Percentiles rank a stretch among this genome's conserved stretches.
Conservation (phyloP, 2,113 vertebrate species). For the Dissostichus mawsoni region DNA sequence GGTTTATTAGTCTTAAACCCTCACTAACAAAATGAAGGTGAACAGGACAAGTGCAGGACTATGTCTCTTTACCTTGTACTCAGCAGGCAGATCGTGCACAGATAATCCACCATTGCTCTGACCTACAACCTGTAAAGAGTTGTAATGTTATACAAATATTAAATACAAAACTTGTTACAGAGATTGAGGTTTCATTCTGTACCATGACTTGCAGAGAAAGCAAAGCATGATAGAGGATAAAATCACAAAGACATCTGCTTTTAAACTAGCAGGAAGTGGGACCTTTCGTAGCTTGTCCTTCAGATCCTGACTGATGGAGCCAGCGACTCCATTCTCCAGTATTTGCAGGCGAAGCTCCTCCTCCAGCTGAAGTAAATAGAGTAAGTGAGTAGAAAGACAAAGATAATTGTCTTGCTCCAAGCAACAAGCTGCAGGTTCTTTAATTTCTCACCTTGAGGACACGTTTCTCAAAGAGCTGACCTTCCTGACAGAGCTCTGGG, state of each 20-base stretch:
- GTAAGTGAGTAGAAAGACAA: background rate
- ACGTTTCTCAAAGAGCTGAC: constrained; percentile 58
- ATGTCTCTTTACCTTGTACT: constrained; percentile 87
- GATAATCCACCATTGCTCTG: constrained; percentile 82
- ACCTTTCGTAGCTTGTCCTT: constrained; percentile 88
- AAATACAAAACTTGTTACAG: background rate
- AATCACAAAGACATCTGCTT: background rate
- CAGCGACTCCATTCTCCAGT: constrained; percentile 85
- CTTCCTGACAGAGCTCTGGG: constrained; percentile 14
- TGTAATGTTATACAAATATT: background rate
- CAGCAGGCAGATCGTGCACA: constrained; percentile 84
- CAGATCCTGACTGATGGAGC: constrained; percentile 84
- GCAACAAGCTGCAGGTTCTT: background rate
- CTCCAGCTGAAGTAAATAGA: constrained; percentile 81
- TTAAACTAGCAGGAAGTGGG: constrained; percentile 38
- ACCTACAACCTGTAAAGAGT: constrained; percentile 77
- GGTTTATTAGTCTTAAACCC: background rate
- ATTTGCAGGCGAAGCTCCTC: constrained; percentile 84
- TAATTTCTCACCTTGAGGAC: constrained; percentile 69
- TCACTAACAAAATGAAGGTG: background rate
- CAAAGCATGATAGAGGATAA: background rate
- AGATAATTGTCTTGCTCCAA: background rate
- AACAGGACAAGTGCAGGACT: background rate
- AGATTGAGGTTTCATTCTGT: background rate
- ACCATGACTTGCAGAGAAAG: background rate